Conservation (phyloP, 2,888 invertebrate species). For the Apodemia duryi region DNA sequence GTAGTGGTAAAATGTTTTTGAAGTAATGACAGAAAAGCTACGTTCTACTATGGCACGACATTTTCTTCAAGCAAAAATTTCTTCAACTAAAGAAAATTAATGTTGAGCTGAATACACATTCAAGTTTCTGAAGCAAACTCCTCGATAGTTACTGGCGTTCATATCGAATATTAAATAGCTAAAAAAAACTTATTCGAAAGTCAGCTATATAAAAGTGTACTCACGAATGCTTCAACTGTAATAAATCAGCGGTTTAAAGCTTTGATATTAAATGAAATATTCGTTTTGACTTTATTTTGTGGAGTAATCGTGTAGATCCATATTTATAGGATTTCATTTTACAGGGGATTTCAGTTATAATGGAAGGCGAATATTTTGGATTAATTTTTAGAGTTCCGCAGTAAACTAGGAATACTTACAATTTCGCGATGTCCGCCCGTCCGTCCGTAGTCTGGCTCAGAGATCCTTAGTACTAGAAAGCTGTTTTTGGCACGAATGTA, state of each 20-base stretch:
- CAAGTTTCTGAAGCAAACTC: neutral
- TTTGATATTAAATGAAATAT: neutral
- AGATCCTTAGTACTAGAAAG: too few relatives aligned
- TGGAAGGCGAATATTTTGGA: too few relatives aligned
- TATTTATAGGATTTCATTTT: neutral
- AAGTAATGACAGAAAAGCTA: too few relatives aligned
- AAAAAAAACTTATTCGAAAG: conserved; percentile 4
- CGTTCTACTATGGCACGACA: neutral
- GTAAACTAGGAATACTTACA: too few relatives aligned
- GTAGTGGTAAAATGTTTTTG: too few relatives aligned
- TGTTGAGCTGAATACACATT: neutral
- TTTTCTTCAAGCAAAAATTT: neutral
- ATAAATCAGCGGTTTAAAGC: neutral
- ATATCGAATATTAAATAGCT: conserved; percentile 1
- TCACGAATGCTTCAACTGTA: neutral
- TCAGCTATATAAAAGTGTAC: neutral
- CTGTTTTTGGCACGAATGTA: too few relatives aligned
- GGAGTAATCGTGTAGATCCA: neutral
- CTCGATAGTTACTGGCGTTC: conserved; percentile 2
- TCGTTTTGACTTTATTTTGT: conserved; percentile 1
- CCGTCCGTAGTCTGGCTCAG: too few relatives aligned
- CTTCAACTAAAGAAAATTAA: neutral
- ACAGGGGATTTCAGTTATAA: neutral
- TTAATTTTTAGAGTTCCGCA: too few relatives aligned
- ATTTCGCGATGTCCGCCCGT: too few relatives aligned